Percentiles rank a stretch among this genome's conserved stretches.
Evolutionary conservation across 2,888 invertebrate species (phyloP).

Genomic region (Thymelicus sylvestris): DNA sequence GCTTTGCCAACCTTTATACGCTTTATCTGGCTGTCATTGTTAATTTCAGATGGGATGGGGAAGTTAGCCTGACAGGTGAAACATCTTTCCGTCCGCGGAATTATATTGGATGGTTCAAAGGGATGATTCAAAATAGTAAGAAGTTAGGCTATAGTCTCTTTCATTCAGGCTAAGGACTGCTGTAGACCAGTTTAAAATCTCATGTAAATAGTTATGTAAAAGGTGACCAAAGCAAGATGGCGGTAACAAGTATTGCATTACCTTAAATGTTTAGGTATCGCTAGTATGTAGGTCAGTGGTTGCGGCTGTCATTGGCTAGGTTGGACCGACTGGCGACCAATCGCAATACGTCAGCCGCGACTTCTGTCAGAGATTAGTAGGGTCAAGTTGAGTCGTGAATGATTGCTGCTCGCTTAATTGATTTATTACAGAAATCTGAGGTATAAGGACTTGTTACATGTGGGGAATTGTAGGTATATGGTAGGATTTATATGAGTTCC

Average conservation of each 20-base stretch:
- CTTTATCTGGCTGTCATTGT: too few relatives aligned
- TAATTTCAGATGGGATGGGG: too few relatives aligned
- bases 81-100: too few relatives aligned
- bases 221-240: slow-evolving; percentile 9
- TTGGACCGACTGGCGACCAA: slow-evolving; percentile 5
- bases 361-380: slow-evolving; percentile 29
- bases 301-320: slow-evolving; percentile 21
- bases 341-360: slow-evolving; percentile 24
- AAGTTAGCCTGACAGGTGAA: too few relatives aligned
- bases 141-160: too few relatives aligned
- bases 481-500: too few relatives aligned
- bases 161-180: too few relatives aligned
- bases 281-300: slow-evolving; percentile 16
- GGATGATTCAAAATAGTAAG: too few relatives aligned
- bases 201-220: not conserved
- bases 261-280: slow-evolving; percentile 33
- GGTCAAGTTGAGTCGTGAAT: slow-evolving; percentile 1
- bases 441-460: not conserved
- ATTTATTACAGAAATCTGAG: too few relatives aligned
- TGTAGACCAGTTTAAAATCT: too few relatives aligned
- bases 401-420: not conserved
- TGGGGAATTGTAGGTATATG: not conserved
- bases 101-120: too few relatives aligned
- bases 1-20: too few relatives aligned
- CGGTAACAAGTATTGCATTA: slow-evolving; percentile 20